These are phyloP conservation scores for Harpagoxenus sublaevis DNA, from an alignment of 2,888 invertebrate genomes.

Conservation along the genomic window DNA sequence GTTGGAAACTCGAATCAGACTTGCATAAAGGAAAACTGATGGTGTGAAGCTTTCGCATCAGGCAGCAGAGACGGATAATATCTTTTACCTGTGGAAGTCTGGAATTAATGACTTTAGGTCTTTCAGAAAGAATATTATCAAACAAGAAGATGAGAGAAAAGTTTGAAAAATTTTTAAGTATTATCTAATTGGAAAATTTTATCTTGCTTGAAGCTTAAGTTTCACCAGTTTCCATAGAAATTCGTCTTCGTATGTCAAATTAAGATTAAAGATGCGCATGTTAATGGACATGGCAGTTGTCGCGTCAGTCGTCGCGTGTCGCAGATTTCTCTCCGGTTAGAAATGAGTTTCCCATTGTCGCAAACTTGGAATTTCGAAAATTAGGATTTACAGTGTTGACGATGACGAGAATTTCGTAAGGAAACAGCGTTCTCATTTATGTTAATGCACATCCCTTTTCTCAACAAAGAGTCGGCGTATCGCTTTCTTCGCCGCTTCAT, in stretches of 20 bases:
- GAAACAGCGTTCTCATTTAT: slow-evolving; percentile 21
- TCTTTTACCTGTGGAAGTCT: not conserved
- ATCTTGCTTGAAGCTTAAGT: slow-evolving; percentile 7
- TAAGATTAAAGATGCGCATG: slow-evolving; percentile 25
- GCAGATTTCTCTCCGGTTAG: slow-evolving; percentile 55
- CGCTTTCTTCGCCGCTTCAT: slow-evolving; percentile 3
- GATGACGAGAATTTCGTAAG: not conserved
- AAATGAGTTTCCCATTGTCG: slow-evolving; percentile 12
- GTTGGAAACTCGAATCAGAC: not conserved
- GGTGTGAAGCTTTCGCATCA: not conserved
- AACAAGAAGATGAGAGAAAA: not conserved
- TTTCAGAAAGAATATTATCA: not conserved
- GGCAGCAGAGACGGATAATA: not conserved
- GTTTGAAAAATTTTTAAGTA: not conserved
- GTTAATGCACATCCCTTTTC: slow-evolving; percentile 10
- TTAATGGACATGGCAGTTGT: not conserved
- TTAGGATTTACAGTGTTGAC: not conserved
- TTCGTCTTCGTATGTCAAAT: not conserved
- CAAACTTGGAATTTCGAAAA: slow-evolving; percentile 25
- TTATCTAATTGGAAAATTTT: not conserved
- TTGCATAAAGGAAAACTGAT: not conserved
- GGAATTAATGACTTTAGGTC: not conserved
- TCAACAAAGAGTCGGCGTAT: not conserved
- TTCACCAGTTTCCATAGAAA: slow-evolving; percentile 17
- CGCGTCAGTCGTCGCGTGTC: not conserved